phyloP scores from a whole-genome alignment of 2,113 vertebrate genomes.

The Periophthalmodon schlosseri region DNA sequence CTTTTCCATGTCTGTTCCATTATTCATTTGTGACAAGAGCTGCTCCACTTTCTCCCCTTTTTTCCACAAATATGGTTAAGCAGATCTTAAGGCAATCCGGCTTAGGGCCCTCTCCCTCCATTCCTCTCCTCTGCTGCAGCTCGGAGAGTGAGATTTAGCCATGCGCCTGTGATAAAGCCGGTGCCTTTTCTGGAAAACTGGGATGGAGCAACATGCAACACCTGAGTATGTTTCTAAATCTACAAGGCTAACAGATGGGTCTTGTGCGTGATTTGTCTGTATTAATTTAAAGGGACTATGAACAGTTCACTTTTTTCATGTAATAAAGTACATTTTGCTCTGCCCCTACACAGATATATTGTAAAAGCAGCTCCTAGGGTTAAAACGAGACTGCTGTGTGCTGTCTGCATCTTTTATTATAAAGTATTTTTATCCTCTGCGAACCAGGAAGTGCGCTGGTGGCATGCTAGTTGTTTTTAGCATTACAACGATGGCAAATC shows the following conservation, averaged over 20 bases:
- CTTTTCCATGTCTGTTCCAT: conserved; percentile 34
- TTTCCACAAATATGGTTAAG: conserved; percentile 15
- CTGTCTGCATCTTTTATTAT: no score
- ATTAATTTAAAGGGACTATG: neutral
- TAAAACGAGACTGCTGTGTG: no score
- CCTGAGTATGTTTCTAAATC: conserved; percentile 49
- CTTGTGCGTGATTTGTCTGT: conserved; percentile 2
- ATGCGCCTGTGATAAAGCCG: conserved; percentile 23
- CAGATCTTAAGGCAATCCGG: conserved; percentile 44
- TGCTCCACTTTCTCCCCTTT: conserved; percentile 40
- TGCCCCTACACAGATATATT: no score
- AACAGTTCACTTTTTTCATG: no score
- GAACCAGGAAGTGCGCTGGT: no score
- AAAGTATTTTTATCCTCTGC: no score
- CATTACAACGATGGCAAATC: no score
- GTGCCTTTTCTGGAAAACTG: conserved; percentile 34
- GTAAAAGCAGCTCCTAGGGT: no score
- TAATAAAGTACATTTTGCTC: no score
- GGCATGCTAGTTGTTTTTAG: no score
- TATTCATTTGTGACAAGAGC: conserved; percentile 49
- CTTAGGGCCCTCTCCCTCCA: conserved; percentile 14
- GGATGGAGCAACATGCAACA: conserved; percentile 33
- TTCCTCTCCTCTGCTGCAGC: conserved; percentile 15
- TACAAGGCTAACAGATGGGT: conserved; percentile 42
- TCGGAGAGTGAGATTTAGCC: conserved; percentile 33